Evolutionary conservation across 2,888 invertebrate species (phyloP), one percentile per base, ranked within the genome.

Genomic region (Lasioglossum oenotherae): DNA sequence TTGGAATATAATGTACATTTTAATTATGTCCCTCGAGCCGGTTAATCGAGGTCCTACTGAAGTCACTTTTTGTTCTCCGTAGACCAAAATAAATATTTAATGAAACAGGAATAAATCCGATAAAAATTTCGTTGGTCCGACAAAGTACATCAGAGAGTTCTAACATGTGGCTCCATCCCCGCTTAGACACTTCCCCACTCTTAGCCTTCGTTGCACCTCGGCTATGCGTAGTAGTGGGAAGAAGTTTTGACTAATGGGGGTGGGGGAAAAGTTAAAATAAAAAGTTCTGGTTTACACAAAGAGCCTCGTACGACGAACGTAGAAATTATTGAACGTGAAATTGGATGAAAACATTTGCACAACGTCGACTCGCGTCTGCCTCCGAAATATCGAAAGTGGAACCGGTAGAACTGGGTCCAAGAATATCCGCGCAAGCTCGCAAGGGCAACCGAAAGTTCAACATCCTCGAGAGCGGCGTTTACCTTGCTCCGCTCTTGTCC

Each of bases 381-480:
- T 35, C 35, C 67, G 35, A 6, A 74, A 78, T 77, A 72, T 64
- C 49, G 64, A 49, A 75, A n/a, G 57, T 27, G 27, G 46, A 74
- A 46, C 44, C 79, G 60, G 49, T 60, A 57, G n/a, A 74, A 41
- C 82, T 41, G 64, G 75, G 35, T 84, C 84, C 82, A 84, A 84
- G 78, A 84, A 84, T 84, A 84, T 64, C 82, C 78, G 53, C 44
- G 71, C 71, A 38, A 75, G 41, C 72, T 31, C 27, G 72, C 84
- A 82, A 82, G 84, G 84, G 64, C 84, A 84, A 72, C 53, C 75
- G 44, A 82, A 82, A 82, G 84, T 84, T 84, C 84, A 84, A 84
- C 71, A 84, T 78, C 82, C 84, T 82, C 64, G 44, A 75, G 44
- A 78, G 64, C 72, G 35, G 14, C 78, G 78, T 77, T 69, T 49